Base-by-base conservation (phyloP, 2,113 vertebrate genomes). In the Toxotes jaculatrix region DNA sequence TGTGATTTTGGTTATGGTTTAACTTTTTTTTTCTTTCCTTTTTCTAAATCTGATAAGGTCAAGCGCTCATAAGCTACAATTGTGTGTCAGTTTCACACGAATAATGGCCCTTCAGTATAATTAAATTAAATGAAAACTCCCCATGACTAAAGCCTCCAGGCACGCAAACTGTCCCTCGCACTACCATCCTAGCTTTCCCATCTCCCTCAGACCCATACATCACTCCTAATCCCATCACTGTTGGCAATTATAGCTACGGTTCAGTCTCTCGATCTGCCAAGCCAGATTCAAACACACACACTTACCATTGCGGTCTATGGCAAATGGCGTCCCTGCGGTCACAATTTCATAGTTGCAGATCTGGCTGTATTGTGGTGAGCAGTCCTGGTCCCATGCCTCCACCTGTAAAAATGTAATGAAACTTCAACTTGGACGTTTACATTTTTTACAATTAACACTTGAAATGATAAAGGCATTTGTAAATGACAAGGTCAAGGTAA, bases 261-360 rank as follows among this genome's bases (percentile, higher is more conserved):
- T 61, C 42, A 9, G 23, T 38, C 31, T 71, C 17, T 55, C 21
- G 17, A 55, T 69, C 47, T 40, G 19, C 43, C 8, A 4, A 38
- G 57, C 23, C 73, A 57, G 12, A 77, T 19, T 67, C 67, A 70
- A 7, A 49, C 43, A 45, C 43, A 78, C 47, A 75, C 53, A 86
- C 97, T 96, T 74, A 99, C 98, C 98, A 1, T 99, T 99, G 90
- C 97, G 97, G 90, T 99, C 98, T 1, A 99, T 97, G 67, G 98
- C 97, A 80, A 99, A 99, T 61, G 98, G 98, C 6, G 97, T 97
- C 11, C 97, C 96, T 0, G 95, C 80, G 0, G 97, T 99, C 79
- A 98, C 95, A 1, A 99, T 98, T 88, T 98, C 97, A 3, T 98
- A 99, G 93, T 97, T 99, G 96, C 98, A 99, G 89, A 99, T 98